Conservation (phyloP, 1,140 invertebrate genomes). For the Nomia melanderi region DNA sequence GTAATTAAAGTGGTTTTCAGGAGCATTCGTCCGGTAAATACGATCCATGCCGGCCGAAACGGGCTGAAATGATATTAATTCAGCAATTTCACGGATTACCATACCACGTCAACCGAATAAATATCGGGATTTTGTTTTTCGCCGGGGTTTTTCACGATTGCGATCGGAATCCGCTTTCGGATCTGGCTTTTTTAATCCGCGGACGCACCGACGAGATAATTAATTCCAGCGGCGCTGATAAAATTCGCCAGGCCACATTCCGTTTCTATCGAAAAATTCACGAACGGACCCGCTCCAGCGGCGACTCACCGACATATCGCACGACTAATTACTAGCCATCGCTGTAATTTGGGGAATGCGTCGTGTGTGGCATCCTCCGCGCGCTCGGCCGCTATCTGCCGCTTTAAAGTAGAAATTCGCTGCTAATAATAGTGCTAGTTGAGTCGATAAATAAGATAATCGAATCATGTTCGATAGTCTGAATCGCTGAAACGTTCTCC, state of each 20-base stretch:
- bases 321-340: constrained; percentile 65
- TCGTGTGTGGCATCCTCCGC: constrained; percentile 22
- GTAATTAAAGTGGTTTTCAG: no score
- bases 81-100: no score
- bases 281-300: constrained; percentile 26
- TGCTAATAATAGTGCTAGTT: constrained; percentile 20
- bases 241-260: constrained; percentile 60
- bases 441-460: constrained; percentile 31
- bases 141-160: not conserved
- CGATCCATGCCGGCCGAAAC: no score
- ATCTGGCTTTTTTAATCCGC: not conserved
- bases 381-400: constrained; percentile 1
- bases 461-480: not conserved
- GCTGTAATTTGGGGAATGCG: constrained; percentile 17
- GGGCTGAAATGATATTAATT: no score
- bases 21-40: no score
- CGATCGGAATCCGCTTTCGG: not conserved
- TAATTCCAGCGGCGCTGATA: constrained; percentile 62
- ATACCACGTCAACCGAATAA: not conserved
- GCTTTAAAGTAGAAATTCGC: constrained; percentile 23
- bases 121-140: not conserved
- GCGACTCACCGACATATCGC: constrained; percentile 55
- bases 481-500: not conserved
- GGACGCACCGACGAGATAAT: constrained; percentile 43
- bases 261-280: constrained; percentile 55